Evolutionary conservation across 2,797 vertebrate species (phyloP).

Genomic region (Coluber constrictor): DNA sequence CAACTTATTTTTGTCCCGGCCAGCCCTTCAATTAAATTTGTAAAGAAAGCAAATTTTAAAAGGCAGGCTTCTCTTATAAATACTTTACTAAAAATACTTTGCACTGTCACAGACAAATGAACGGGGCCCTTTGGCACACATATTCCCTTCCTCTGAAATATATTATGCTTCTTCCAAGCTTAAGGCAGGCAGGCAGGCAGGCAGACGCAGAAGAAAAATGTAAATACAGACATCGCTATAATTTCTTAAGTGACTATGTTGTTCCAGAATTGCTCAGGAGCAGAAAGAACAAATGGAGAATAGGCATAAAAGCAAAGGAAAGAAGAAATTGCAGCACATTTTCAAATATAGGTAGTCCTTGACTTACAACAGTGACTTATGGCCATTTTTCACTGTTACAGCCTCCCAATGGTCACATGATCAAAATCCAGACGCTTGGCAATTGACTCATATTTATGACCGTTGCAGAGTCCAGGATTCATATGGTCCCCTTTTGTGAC

Average conservation of each 20-base stretch:
- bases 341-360: neutral
- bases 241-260: constrained; percentile 1
- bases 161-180: neutral
- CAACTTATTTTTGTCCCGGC: constrained; percentile 16
- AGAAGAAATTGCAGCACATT: neutral
- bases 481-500: neutral
- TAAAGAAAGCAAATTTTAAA: constrained; percentile 56
- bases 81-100: neutral
- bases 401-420: neutral
- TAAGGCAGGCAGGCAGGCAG: constrained; percentile 16
- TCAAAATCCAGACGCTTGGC: neutral
- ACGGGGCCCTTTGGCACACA: neutral
- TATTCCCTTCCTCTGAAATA: neutral
- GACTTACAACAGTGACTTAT: neutral
- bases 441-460: neutral
- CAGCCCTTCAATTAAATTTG: constrained; percentile 55
- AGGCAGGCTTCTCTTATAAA: neutral
- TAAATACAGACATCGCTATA: constrained; percentile 22
- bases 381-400: neutral
- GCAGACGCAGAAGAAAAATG: constrained; percentile 13
- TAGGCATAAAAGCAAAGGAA: neutral
- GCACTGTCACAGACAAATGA: neutral
- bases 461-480: neutral
- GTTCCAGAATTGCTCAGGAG: neutral
- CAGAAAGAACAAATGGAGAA: neutral